Base-by-base conservation (phyloP, 2,888 invertebrate species). In the Ischnus inquisitorius region DNA sequence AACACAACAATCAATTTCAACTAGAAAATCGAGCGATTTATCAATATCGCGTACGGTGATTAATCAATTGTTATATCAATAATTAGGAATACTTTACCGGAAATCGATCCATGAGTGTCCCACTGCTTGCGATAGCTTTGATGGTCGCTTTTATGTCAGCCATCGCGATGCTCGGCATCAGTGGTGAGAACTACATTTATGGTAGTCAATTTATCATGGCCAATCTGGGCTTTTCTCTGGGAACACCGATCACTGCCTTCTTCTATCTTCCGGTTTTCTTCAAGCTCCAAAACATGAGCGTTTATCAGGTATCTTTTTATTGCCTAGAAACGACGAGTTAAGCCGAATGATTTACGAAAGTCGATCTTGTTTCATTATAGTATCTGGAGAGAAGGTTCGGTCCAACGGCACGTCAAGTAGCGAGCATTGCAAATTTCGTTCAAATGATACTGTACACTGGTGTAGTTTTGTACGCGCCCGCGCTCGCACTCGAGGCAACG, bases 81-180 rank as follows among this genome's bases (percentile, higher is more conserved):
- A 3, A 43, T 4, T 93, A 97, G 96, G 98, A 98, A 93, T 98
- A 97, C 91, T 95, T 98, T 82, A 93, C 97, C 77, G 98, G 97
- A 0, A 96, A 97, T 91, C 95, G 96, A 81, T 97, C 96, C 85
- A 97, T 98, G 97, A 95, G 96, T 5, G 95, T 97, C 88, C 92
- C 94, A 6, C 97, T 98, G 0, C 97, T 98, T 0, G 97, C 98
- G 3, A 97, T 98, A 86, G 98, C 98, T 1, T 93, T 98, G 80
- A 97, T 98, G 97, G 98, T 98, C n/a, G 97, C 98, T 54, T 98
- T 98, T 92, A 97, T 98, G 97, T 98, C 98, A 0, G 97, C 98
- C 43, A 96, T 98, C 75, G 97, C 98, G 0, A 93, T 98, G 54
- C 94, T 98, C n/a, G 98, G 98, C 16, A 97, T 98, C 1, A 97